Evolutionary conservation across 2,797 vertebrate species (phyloP), one percentile per base, ranked within the genome.

Genomic region (Choloepus didactylus): DNA sequence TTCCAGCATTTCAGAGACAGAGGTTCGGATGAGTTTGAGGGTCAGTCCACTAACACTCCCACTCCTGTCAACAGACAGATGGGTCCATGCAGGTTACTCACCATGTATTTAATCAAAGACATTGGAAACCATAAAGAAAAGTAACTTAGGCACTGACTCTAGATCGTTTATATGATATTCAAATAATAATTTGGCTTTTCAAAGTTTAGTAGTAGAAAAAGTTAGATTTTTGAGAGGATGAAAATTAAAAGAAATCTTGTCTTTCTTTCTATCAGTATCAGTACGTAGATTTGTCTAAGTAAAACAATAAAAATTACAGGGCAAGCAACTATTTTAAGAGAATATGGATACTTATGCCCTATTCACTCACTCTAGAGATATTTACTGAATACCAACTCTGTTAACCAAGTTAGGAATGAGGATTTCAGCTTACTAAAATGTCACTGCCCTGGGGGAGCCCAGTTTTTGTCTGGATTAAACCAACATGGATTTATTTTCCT

Each of bases 41-140:
- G 99, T 99, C 97, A 99, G 92, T 59, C 99, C 99, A 79, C 99
- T 99, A 91, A 99, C 99, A 79, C 99, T 99, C 16, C 99, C 99
- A 0, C 99, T 99, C 98, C 99, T 99, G 31, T 1, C 96, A 88
- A 96, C 10, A 97, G 67, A 87, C 80, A 94, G 9, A 0, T 49
- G 0, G 73, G 35, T 66, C 54, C 31, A 16, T 23, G n/a, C 51
- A 31, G 35, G 9, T 86, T 87, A 94, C 62, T 87, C 35, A 89
- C 89, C 84, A 84, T 6, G 27, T 69, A 88, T 10, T 76, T 59
- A 54, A 46, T 31, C 27, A 89, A 62, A 18, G 27, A 56, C 2
- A 76, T 70, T 14, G 69, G 59, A 29, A 3, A 60, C 12, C n/a
- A 12, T 6, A 72, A 86, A 7, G 16, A 94, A 83, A 86, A 38